Evolutionary conservation across 1,140 invertebrate genomes (phyloP).

Genomic region (Eulimnadia texana): DNA sequence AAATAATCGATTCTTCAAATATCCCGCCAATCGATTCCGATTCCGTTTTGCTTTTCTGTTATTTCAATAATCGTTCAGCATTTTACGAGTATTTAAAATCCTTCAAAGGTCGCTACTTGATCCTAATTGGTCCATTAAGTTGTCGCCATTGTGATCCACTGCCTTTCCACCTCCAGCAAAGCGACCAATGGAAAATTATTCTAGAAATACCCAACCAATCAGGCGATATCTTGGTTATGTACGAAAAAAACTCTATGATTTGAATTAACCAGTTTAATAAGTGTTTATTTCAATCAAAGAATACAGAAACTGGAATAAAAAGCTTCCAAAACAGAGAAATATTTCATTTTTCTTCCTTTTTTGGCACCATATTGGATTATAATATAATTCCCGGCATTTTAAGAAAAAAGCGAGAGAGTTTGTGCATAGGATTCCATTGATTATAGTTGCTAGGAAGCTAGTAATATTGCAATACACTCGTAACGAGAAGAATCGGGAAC

Average conservation of each 20-base stretch:
- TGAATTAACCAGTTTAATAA: too few species aligned
- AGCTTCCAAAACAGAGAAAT: too few species aligned
- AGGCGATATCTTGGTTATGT: not conserved
- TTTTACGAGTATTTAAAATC: conserved; percentile 46
- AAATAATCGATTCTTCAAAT: conserved; percentile 24
- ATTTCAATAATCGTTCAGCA: conserved; percentile 51
- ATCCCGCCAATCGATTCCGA: conserved; percentile 20
- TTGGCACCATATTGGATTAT: too few species aligned
- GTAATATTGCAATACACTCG: too few species aligned
- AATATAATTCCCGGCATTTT: too few species aligned
- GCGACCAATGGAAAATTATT: conserved; percentile 2
- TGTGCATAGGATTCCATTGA: too few species aligned
- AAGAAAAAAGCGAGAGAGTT: too few species aligned
- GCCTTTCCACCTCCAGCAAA: conserved; percentile 18
- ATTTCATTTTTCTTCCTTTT: too few species aligned
- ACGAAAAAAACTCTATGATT: not conserved
- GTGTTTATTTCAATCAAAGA: too few species aligned
- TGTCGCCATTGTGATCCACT: conserved; percentile 11
- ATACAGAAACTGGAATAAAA: too few species aligned
- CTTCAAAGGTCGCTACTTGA: conserved; percentile 41
- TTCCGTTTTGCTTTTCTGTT: conserved; percentile 50
- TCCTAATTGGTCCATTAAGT: conserved; percentile 47
- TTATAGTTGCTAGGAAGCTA: too few species aligned
- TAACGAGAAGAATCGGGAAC: too few species aligned
- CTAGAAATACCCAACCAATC: not conserved